Base-by-base conservation (phyloP, 2,113 vertebrate species). In the Notarius quadriscutis region DNA sequence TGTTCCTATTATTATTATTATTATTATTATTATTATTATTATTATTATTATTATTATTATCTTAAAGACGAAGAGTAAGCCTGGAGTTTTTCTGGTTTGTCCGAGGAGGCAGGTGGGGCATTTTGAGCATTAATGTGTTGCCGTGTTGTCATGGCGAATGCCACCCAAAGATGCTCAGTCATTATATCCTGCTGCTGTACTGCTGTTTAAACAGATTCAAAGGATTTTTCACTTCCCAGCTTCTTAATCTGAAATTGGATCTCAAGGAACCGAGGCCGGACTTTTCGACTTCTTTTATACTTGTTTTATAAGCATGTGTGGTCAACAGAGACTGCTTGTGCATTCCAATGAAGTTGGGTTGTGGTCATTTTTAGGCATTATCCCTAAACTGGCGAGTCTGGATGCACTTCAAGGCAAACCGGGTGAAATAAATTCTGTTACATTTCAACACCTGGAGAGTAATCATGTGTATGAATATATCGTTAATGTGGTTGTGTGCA, bases 231-330 rank as follows among this genome's bases (percentile, higher is more conserved):
- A 12, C 67, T 63, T 77, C 50, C 77, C 34, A 50, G 80, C 30
- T 69, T 2, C 58, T 84, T 75, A 86, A 90, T 90, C 89, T 90
- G 60, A 90, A 88, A 87, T 90, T 88, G 81, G 87, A 90, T 90
- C 87, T 84, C 74, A 51, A 14, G 83, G 65, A 84, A 63, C 69
- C 27, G 9, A 63, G 62, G 53, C 50, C 15, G 71, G 63, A 85
- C 48, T 82, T 86, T 82, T 10, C 50, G 5, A 4, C 72, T 7
- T 55, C 83, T 55, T 30, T 83, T 78, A 77, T 34, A 27, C 60
- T 63, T 89, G 60, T 74, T 77, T 82, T 81, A 8, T 15, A 81
- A 48, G 22, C 48, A 30, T 63, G 6, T 81, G 60, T 48, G 75
- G 48, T 65, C 62, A 63, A 41, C 81, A 27, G 57, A 74, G 58